These are phyloP conservation scores for Loris lydekkerianus DNA, from an alignment of 2,797 vertebrate genomes.

Conservation along the genomic window DNA sequence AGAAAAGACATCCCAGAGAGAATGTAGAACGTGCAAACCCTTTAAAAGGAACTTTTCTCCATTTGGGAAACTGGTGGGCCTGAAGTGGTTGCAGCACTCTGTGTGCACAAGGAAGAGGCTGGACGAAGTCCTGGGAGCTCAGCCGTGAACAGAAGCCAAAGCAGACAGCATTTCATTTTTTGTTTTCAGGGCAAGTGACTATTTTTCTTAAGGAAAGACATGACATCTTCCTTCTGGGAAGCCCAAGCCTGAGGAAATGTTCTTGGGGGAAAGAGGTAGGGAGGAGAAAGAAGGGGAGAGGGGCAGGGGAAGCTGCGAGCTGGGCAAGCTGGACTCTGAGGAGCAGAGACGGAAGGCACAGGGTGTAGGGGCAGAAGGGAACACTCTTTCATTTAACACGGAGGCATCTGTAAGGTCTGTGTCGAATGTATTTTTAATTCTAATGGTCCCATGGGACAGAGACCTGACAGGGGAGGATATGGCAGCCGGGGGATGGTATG, in stretches of 20 bases:
- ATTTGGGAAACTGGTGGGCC: not conserved
- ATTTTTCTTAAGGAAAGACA: not conserved
- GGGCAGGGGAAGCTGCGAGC: not conserved
- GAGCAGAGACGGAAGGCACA: not conserved
- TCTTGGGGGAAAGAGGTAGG: not conserved
- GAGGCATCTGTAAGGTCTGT: not conserved
- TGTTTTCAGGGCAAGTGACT: not conserved
- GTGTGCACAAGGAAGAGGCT: not conserved
- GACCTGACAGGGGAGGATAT: accelerated
- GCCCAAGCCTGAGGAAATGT: not conserved
- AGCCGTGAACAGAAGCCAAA: not conserved
- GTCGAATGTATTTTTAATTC: not conserved
- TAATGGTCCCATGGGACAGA: not conserved
- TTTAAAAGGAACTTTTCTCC: not conserved
- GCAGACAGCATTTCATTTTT: not conserved
- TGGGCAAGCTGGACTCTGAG: accelerated
- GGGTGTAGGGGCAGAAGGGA: not conserved
- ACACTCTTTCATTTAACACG: not conserved
- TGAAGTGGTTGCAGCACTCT: not conserved
- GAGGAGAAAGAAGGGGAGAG: not conserved
- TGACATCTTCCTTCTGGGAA: not conserved
- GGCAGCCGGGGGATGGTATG: not conserved
- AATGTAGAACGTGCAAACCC: not conserved
- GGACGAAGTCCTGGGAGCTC: not conserved
- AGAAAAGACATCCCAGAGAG: not conserved